A percentile compares a stretch with the other conserved stretches of the same genome.
Evolutionary conservation across 53 echinoderm and acorn worm species (phyloP).

Genomic region (Mesocentrotus franciscanus): DNA sequence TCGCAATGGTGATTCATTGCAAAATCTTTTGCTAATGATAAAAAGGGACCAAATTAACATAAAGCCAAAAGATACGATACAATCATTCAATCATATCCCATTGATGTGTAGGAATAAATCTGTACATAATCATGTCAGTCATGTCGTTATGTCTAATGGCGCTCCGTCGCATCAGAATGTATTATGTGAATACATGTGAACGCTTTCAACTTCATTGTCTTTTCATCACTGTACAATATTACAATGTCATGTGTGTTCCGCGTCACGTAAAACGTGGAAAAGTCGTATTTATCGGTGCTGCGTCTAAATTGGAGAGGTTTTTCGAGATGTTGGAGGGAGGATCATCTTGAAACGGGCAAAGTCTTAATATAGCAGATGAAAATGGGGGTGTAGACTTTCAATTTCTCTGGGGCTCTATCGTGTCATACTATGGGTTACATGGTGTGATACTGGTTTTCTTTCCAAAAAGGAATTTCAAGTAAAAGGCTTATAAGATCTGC

Average conservation of each 20-base stretch:
- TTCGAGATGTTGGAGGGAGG: not conserved
- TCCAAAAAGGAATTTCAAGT: not conserved
- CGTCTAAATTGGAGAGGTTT: conserved; percentile 59
- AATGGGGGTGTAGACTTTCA: not conserved
- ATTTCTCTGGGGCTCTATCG: too few species aligned
- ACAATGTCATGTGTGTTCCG: not conserved
- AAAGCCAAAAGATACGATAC: too few species aligned
- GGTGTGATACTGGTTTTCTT: not conserved
- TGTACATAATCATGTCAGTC: not conserved
- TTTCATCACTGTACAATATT: conserved; percentile 13
- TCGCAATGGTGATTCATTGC: too few species aligned
- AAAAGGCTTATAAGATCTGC: not conserved
- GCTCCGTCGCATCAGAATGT: not conserved
- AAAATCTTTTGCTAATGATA: too few species aligned
- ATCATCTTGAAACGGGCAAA: not conserved
- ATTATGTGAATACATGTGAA: conserved; percentile 21
- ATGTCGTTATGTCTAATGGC: not conserved
- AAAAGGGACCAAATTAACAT: too few species aligned
- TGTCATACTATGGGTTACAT: not conserved
- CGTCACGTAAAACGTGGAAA: not conserved
- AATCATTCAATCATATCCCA: not conserved
- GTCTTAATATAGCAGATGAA: not conserved
- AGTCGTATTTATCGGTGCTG: conserved; percentile 57
- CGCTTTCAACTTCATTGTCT: conserved; percentile 40
- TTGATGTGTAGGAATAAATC: not conserved